These are phyloP conservation scores for Argynnis bischoffii DNA, from an alignment of 2,888 invertebrate genomes.

Conservation along the genomic window DNA sequence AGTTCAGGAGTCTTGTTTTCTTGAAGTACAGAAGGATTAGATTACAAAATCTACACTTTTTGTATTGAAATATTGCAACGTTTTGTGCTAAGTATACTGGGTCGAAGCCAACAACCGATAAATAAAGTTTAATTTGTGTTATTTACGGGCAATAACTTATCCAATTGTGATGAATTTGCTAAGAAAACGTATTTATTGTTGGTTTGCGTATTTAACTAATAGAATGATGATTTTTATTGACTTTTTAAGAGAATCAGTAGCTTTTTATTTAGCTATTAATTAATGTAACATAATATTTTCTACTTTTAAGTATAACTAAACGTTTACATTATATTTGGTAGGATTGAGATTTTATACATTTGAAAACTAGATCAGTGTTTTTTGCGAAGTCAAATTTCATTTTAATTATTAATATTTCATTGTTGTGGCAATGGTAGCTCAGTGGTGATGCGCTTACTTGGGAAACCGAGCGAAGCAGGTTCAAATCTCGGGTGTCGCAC, in stretches of 20 bases:
- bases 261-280: no score
- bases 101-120: constrained; percentile 5
- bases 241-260: neutral
- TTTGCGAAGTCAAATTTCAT: no score
- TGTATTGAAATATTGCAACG: constrained; percentile 22
- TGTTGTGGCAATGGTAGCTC: no score
- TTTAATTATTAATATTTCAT: no score
- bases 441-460: no score
- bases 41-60: constrained; percentile 19
- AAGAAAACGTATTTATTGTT: constrained; percentile 6
- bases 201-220: constrained; percentile 2
- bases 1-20: constrained; percentile 16
- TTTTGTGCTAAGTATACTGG: constrained; percentile 11
- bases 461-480: no score
- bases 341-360: no score
- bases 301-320: no score
- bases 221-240: neutral
- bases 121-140: constrained; percentile 18
- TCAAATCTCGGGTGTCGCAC: no score
- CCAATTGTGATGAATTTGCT: constrained; percentile 16
- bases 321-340: no score
- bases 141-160: constrained; percentile 15
- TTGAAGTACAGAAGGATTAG: constrained; percentile 7
- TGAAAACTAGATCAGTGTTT: no score
- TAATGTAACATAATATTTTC: no score